Percentiles rank a stretch among this genome's conserved stretches.
phyloP scores from a whole-genome alignment of 2,797 vertebrate species.

The Euthynnus affinis region DNA sequence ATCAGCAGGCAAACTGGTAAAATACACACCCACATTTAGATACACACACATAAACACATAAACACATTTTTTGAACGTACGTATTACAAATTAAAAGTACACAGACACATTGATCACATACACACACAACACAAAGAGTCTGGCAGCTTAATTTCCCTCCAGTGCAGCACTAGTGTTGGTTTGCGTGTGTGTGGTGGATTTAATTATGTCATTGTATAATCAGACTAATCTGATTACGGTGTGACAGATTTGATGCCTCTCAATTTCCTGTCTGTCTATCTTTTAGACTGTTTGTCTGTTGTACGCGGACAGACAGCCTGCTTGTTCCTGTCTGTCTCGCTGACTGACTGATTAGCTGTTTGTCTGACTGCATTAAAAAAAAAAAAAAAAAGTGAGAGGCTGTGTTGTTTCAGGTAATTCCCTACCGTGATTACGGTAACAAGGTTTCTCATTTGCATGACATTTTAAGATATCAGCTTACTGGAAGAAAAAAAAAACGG shows the following conservation, averaged over 20 bases:
- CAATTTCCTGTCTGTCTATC: conserved; percentile 46
- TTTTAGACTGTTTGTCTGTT: conserved; percentile 1
- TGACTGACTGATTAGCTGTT: background rate
- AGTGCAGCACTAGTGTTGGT: conserved; percentile 10
- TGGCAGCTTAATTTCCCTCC: conserved; percentile 25
- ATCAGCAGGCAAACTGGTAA: background rate
- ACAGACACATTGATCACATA: conserved; percentile 2
- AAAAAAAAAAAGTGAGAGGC: too few species aligned
- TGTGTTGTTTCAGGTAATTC: too few species aligned
- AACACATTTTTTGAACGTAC: background rate
- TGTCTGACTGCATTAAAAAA: background rate
- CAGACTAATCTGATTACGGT: conserved; percentile 72
- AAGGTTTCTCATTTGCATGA: too few species aligned
- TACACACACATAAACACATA: conserved; percentile 3
- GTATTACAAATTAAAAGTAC: background rate
- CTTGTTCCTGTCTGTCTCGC: background rate
- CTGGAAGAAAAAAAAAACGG: too few species aligned
- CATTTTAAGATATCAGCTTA: too few species aligned
- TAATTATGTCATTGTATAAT: conserved; percentile 68
- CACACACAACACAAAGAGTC: background rate
- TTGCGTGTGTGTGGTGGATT: conserved; percentile 39
- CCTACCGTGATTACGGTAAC: too few species aligned
- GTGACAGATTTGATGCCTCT: conserved; percentile 67
- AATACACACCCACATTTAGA: conserved; percentile 5
- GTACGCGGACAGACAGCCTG: background rate